phyloP scores from a whole-genome alignment of 2,797 vertebrate species.

The Premnoplex brunnescens region DNA sequence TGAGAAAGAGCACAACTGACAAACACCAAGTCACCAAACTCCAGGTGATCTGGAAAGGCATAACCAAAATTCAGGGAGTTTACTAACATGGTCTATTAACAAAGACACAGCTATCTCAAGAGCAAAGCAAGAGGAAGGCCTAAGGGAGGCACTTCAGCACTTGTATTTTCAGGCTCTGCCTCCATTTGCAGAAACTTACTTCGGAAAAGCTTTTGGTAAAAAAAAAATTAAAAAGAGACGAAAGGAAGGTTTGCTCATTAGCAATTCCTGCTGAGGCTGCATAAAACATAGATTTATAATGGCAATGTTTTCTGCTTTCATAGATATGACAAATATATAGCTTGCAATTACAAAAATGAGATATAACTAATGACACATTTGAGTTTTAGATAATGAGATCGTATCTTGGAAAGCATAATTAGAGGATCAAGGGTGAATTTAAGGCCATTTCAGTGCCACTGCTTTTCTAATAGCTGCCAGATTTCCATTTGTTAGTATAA shows the following conservation, averaged over 20 bases:
- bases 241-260: not conserved
- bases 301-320: constrained; percentile 35
- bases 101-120: not conserved
- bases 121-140: not conserved
- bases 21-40: not conserved
- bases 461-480: not conserved
- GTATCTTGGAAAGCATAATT: constrained; percentile 34
- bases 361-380: constrained; percentile 28
- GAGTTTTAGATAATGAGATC: constrained; percentile 36
- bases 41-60: not conserved
- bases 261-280: constrained; percentile 33
- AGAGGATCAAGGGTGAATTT: constrained; percentile 22
- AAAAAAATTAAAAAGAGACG: not conserved
- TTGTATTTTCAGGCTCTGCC: not conserved
- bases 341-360: constrained; percentile 39
- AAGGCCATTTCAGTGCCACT: not conserved
- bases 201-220: not conserved
- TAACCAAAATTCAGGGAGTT: not conserved
- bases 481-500: not conserved
- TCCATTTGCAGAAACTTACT: not conserved
- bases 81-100: not conserved
- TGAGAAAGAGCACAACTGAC: not conserved
- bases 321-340: constrained; percentile 4
- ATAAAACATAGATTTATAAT: constrained; percentile 15
- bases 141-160: not conserved